Percentiles rank a stretch among this genome's conserved stretches.
Evolutionary conservation across 2,797 vertebrate species (phyloP).

Genomic region (Hipposideros larvatus): DNA sequence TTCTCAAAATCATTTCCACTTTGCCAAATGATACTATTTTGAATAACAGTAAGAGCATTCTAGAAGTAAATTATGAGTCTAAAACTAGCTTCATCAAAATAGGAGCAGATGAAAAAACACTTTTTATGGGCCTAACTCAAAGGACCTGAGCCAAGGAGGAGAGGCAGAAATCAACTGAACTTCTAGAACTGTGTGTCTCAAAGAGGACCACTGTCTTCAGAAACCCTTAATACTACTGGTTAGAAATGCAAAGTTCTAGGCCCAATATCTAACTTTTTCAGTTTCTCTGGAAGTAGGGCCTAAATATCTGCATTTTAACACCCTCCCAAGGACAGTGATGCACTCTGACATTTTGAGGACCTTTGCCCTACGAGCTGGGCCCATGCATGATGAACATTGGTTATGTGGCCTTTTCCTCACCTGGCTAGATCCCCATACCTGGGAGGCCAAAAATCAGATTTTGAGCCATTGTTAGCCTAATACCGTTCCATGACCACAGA

Average conservation of each 20-base stretch:
- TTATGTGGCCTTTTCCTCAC: background rate
- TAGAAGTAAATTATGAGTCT: constrained; percentile 79
- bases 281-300: background rate
- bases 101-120: constrained; percentile 51
- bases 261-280: background rate
- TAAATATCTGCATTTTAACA: background rate
- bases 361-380: background rate
- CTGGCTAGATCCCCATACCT: background rate
- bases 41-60: constrained; percentile 77
- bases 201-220: background rate
- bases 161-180: constrained; percentile 54
- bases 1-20: constrained; percentile 76
- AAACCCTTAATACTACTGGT: background rate
- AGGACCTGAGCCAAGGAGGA: constrained; percentile 57
- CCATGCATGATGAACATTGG: background rate
- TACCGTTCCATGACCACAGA: background rate
- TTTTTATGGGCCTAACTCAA: constrained; percentile 56
- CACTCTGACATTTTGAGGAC: background rate
- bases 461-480: background rate
- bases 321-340: background rate
- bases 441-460: background rate
- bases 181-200: background rate
- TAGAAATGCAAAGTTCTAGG: background rate
- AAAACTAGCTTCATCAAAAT: constrained; percentile 76
- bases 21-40: constrained; percentile 79